Evolutionary conservation across 2,797 vertebrate genomes (phyloP).

Genomic region (Pseudochirops corinnae): DNA sequence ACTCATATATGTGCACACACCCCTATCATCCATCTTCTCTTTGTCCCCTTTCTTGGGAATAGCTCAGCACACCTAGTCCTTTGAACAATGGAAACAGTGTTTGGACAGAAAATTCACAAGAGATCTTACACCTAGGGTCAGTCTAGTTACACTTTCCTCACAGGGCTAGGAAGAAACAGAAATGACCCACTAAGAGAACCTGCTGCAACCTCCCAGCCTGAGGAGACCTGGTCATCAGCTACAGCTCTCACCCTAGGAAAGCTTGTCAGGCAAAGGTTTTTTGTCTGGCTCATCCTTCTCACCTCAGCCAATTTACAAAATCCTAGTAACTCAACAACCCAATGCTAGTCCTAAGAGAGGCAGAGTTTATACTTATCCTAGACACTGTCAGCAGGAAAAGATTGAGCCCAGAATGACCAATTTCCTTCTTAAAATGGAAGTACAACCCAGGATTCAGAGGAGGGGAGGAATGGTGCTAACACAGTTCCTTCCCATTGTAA

Average conservation of each 20-base stretch:
- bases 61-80: conserved; percentile 23
- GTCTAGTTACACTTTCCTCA: neutral
- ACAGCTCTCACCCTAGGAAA: conserved; percentile 46
- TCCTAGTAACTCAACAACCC: neutral
- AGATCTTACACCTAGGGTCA: conserved; percentile 19
- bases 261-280: conserved; percentile 20
- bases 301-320: neutral
- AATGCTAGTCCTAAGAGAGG: conserved; percentile 54
- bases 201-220: conserved; percentile 34
- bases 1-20: neutral
- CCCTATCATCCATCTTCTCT: conserved; percentile 20
- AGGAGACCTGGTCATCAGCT: neutral
- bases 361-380: conserved; percentile 46
- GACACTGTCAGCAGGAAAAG: conserved; percentile 36
- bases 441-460: conserved; percentile 42
- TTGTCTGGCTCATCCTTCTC: neutral
- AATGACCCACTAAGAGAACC: neutral
- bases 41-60: conserved; percentile 36
- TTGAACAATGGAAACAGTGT: conserved; percentile 11
- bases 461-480: neutral
- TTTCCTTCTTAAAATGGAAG: conserved; percentile 46
- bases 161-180: conserved; percentile 47
- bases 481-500: neutral
- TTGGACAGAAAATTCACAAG: conserved; percentile 43
- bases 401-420: conserved; percentile 53